These are phyloP conservation scores for Montipora efflorescens DNA, from an alignment of 64 coral and sea anemone genomes.

Conservation along the genomic window DNA sequence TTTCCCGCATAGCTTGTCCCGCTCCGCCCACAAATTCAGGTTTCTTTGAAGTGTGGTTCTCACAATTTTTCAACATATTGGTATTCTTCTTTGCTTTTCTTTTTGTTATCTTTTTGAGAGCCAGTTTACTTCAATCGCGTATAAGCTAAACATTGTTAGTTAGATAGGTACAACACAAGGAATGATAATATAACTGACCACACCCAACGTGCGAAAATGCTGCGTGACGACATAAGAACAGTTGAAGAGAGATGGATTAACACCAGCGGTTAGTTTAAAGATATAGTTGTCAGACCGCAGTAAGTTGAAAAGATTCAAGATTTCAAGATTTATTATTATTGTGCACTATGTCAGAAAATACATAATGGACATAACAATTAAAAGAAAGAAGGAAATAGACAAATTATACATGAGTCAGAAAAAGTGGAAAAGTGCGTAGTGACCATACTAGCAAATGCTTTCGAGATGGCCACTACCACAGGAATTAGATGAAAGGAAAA, in stretches of 20 bases:
- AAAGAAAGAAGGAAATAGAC: too few relatives aligned
- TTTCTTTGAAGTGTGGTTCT: neutral
- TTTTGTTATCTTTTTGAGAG: neutral
- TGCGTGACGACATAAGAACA: neutral
- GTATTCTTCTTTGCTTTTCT: neutral
- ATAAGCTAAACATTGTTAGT: neutral
- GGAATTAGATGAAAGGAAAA: too few relatives aligned
- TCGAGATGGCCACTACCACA: too few relatives aligned
- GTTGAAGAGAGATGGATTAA: neutral
- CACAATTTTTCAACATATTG: slow-evolving; percentile 3
- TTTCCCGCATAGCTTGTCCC: neutral
- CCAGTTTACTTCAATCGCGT: neutral
- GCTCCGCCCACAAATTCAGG: neutral
- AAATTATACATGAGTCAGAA: too few relatives aligned
- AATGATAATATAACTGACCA: neutral
- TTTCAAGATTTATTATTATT: too few relatives aligned
- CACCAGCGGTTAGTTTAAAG: neutral
- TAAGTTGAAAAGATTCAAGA: too few relatives aligned
- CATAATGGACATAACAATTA: too few relatives aligned
- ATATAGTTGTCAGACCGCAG: too few relatives aligned
- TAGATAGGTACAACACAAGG: neutral
- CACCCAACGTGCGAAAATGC: neutral
- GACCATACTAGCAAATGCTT: too few relatives aligned
- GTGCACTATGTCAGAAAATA: too few relatives aligned
- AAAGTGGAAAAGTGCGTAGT: too few relatives aligned